phyloP scores from a whole-genome alignment of 2,888 invertebrate genomes.

The Macaria notata region DNA sequence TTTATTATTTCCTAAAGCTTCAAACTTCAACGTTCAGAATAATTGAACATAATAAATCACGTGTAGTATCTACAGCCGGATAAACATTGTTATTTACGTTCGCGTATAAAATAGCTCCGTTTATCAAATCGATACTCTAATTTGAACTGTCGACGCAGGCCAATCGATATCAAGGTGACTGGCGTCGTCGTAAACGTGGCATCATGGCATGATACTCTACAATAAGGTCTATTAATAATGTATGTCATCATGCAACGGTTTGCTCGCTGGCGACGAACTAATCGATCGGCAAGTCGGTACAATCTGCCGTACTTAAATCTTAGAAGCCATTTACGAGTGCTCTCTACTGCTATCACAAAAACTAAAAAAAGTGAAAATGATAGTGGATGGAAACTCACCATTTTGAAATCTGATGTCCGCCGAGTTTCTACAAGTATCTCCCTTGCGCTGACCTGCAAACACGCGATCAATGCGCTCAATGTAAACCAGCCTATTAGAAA shows the following conservation, averaged over 20 bases:
- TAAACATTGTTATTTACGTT: constrained; percentile 4
- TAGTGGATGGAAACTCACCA: constrained; percentile 59
- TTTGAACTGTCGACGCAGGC: constrained; percentile 32
- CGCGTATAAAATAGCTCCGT: constrained; percentile 2
- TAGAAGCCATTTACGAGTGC: constrained; percentile 15
- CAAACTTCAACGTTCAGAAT: neutral
- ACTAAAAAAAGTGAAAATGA: constrained; percentile 26
- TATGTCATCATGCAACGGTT: constrained; percentile 64
- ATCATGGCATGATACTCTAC: constrained; percentile 54
- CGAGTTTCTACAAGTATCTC: constrained; percentile 77
- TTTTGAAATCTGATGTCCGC: constrained; percentile 72
- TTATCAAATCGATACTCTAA: constrained; percentile 19
- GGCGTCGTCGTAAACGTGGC: constrained; percentile 54
- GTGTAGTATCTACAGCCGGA: neutral
- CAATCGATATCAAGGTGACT: constrained; percentile 68
- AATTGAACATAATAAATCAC: neutral
- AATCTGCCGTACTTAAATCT: constrained; percentile 10
- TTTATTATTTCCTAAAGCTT: neutral
- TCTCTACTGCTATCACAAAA: constrained; percentile 21
- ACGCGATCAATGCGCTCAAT: constrained; percentile 75
- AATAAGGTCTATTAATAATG: constrained; percentile 62
- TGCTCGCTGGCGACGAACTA: constrained; percentile 44
- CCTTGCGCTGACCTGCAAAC: constrained; percentile 79
- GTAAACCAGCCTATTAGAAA: constrained; percentile 60
- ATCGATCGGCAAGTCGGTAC: constrained; percentile 26